phyloP scores from a whole-genome alignment of 1,140 invertebrate species.

The Dermatophagoides farinae region DNA sequence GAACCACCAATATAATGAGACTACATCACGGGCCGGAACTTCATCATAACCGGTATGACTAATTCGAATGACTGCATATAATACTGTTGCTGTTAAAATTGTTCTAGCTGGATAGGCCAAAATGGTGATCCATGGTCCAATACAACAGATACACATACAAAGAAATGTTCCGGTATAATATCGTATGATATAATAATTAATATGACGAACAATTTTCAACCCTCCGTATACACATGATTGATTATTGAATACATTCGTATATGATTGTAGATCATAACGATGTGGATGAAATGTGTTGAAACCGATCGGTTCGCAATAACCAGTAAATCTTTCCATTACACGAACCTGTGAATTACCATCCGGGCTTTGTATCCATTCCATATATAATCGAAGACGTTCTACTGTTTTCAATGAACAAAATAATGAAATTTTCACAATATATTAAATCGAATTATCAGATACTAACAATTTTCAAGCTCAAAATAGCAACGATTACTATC shows the following conservation, averaged over 20 bases:
- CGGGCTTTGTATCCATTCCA: background rate
- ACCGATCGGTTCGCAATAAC: background rate
- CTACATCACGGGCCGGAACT: constrained; percentile 2
- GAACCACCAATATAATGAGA: constrained; percentile 12
- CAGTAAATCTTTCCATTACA: background rate
- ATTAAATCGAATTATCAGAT: background rate
- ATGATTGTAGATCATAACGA: background rate
- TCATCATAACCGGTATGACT: background rate
- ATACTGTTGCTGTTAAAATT: background rate
- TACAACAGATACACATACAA: constrained; percentile 16
- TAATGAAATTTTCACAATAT: background rate
- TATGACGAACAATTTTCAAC: constrained; percentile 12
- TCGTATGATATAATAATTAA: constrained; percentile 18
- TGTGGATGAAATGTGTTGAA: background rate
- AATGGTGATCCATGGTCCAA: constrained; percentile 17
- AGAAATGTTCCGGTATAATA: constrained; percentile 18
- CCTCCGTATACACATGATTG: constrained; percentile 14
- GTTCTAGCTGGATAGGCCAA: constrained; percentile 17
- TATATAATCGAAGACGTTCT: background rate
- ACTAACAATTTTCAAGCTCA: constrained; percentile 18
- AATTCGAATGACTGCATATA: background rate
- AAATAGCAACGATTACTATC: constrained; percentile 19
- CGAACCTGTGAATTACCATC: constrained; percentile 9
- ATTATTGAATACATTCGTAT: background rate
- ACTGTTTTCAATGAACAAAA: background rate